Conservation (phyloP, 2,888 invertebrate genomes). For the Boloria euphrosyne region DNA sequence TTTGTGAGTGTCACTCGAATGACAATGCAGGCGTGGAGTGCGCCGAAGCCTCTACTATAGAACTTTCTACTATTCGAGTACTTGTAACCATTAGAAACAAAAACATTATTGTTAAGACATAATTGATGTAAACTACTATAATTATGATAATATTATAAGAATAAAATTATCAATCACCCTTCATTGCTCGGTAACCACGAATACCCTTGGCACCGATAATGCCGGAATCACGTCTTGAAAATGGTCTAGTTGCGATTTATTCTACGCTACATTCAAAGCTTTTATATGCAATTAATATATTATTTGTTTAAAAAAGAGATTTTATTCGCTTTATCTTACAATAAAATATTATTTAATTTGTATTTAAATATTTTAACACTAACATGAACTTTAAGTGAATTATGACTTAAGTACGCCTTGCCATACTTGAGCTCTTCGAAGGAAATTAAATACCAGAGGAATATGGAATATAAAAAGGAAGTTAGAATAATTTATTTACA, state of each 20-base stretch:
- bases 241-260: constrained; percentile 13
- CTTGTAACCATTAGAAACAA: constrained; percentile 28
- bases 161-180: constrained; percentile 32
- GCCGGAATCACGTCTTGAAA: constrained; percentile 25
- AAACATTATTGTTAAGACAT: constrained; percentile 28
- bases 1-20: constrained; percentile 68
- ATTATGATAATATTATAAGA: neutral
- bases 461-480: no score
- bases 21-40: constrained; percentile 61
- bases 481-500: no score
- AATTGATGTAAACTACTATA: constrained; percentile 26
- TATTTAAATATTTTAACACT: no score
- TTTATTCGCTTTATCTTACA: no score
- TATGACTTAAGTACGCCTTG: no score
- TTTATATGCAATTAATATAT: no score
- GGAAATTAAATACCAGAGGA: no score
- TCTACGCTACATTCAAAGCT: neutral
- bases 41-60: constrained; percentile 37
- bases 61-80: constrained; percentile 35
- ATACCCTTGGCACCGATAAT: constrained; percentile 42
- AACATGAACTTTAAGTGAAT: no score
- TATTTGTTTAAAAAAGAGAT: no score
- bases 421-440: no score
- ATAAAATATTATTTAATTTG: no score
- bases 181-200: constrained; percentile 40